Evolutionary conservation across 2,113 vertebrate species (phyloP), one percentile per base, ranked within the genome.

Genomic region (Syngnathoides biaculeatus): DNA sequence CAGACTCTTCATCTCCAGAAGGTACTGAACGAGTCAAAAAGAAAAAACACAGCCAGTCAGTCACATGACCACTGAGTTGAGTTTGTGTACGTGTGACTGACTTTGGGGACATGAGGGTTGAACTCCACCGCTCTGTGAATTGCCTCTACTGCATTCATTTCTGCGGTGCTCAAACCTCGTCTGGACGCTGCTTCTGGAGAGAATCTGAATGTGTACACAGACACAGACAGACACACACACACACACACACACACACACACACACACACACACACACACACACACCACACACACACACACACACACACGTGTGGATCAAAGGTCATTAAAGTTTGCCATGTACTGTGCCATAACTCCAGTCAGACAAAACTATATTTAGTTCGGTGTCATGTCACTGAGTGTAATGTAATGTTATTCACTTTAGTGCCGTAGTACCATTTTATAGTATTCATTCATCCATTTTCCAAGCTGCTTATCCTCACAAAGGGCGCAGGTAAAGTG

Each of bases 1-100:
- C 92, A 99, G 90, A 90, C 97, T 99, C 93, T 99, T 99, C 96
- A 98, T 99, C 94, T 99, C 97, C 94, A 99, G 93, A 77, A 98
- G 92, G 83, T 99, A 98, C 96, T 99, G 92, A 77, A 47, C 62
- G n/a, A 30, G 38, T 38, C 61, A 40, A 26, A 22, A 39, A 42
- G 40, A 62, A 20, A 62, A 20, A 22, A 13, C 2, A 39, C 14
- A 43, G 10, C 22, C 38, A 30, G 10, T 42, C 38, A 30, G 26
- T 65, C 40, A 58, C 12, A 13, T 24, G 48, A 55, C 7, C 27
- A 8, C 13, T 20, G n/a, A 19, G 19, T 35, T 24, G 15, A 24
- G 20, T 20, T 38, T 59, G 64, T 39, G 45, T 48, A 39, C 27
- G 38, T 15, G 38, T 35, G 24, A 52, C 95, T 94, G 84, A 99